Conservation (phyloP, 2,888 invertebrate genomes). For the Oligia fasciuncula region DNA sequence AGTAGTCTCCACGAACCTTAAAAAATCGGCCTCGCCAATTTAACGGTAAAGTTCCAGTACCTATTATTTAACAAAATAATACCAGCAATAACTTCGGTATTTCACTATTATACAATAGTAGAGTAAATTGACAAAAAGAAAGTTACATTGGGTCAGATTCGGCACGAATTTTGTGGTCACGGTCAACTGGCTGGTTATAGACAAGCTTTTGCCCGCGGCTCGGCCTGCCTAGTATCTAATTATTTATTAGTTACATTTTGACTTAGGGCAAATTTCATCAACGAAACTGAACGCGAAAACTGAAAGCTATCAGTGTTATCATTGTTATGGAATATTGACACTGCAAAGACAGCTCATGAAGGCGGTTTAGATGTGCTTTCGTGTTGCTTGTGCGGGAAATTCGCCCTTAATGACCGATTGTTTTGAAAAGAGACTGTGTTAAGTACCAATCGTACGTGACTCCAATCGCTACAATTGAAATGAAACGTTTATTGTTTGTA, state of each 20-base stretch:
- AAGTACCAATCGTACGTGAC: constrained; percentile 1
- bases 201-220: constrained; percentile 17
- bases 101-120: constrained; percentile 76
- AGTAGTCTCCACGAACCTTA: background rate
- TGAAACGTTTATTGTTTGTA: constrained; percentile 15
- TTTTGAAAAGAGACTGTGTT: constrained; percentile 27
- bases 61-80: constrained; percentile 67
- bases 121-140: constrained; percentile 79
- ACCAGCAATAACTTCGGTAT: constrained; percentile 65
- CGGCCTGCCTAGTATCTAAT: constrained; percentile 5
- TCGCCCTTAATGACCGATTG: constrained; percentile 4
- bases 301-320: background rate
- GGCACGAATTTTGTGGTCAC: constrained; percentile 83
- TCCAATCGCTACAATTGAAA: constrained; percentile 17
- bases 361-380: too few species aligned
- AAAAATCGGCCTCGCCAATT: constrained; percentile 6
- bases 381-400: too few species aligned
- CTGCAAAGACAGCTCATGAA: background rate
- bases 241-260: constrained; percentile 7
- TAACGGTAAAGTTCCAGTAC: constrained; percentile 34
- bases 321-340: background rate
- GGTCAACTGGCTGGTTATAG: constrained; percentile 77
- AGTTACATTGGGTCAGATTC: constrained; percentile 76
- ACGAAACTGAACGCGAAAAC: too few species aligned
- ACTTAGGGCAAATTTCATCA: too few species aligned